Evolutionary conservation across 2,797 vertebrate species (phyloP).

Genomic region (Distichodus sexfasciatus): DNA sequence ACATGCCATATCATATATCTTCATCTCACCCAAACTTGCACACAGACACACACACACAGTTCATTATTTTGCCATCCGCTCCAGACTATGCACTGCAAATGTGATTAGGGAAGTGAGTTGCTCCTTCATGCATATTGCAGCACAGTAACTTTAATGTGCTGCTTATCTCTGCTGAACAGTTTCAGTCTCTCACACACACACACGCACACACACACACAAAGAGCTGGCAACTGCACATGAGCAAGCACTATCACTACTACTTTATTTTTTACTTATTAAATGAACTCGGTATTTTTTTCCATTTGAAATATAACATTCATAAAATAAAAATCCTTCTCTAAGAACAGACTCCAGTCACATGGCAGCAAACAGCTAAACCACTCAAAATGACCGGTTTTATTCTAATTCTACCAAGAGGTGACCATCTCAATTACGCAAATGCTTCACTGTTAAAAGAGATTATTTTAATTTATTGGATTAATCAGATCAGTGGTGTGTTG

Average conservation of each 20-base stretch:
- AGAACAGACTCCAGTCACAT: too few relatives aligned
- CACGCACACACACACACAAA: background rate
- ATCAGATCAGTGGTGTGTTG: too few relatives aligned
- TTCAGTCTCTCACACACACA: background rate
- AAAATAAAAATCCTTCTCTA: too few relatives aligned
- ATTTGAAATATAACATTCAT: too few relatives aligned
- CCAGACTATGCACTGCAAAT: background rate
- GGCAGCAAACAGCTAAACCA: too few relatives aligned
- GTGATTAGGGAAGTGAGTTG: background rate
- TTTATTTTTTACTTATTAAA: too few relatives aligned
- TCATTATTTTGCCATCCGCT: background rate
- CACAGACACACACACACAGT: background rate
- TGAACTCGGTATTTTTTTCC: too few relatives aligned
- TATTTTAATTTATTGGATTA: too few relatives aligned
- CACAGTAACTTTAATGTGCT: background rate
- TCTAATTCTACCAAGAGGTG: too few relatives aligned
- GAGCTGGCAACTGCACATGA: background rate
- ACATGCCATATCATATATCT: background rate
- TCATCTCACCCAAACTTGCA: background rate
- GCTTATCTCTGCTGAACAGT: background rate
- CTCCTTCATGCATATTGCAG: background rate
- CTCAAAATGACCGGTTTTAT: too few relatives aligned
- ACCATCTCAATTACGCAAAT: too few relatives aligned
- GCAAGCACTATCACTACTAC: background rate
- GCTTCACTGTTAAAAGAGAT: too few relatives aligned